Base-by-base conservation (phyloP, 2,888 invertebrate genomes). In the Coecobrya sp. region DNA sequence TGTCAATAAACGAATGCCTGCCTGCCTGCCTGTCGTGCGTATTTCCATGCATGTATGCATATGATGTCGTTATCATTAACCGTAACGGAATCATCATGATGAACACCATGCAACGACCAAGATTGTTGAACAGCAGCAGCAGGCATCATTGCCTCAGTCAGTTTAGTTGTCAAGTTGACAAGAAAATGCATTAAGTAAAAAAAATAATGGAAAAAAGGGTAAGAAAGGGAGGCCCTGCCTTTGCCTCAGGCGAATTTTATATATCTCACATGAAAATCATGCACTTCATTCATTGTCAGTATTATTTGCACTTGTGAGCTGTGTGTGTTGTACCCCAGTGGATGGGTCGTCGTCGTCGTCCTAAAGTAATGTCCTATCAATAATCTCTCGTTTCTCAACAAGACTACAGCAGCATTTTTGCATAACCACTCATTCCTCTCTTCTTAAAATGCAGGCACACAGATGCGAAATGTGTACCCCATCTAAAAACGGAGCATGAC, bases 151-250 rank as follows among this genome's bases (percentile, higher is more conserved):
- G 65, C 79, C 68, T 88, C 70, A 91, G 81, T 70, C 81, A 49
- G 87, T 88, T 73, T 87, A 92, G 81, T 79, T 70, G 82, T 82
- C 68, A 68, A 85, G 85, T 55, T 84, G 88, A 85, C 86, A 86
- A 82, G 86, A 70, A 36, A 36, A 30, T 86, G 79, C 73, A 79
- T 86, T 87, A 55, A 55, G 65, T 85, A 45, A 55, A 73, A 45
- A 84, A 62, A 55, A 86, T 52, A 55, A 19, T 70, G 45, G 7
- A 73, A 65, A 65, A 85, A 81, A 55, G 1, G n/a, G 52, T 73
- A 62, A 79, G 86, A 84, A 59, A 19, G n/a, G 70, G 84, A 89
- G 79, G 92, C 92, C 92, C 92, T 86, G 92, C 92, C 92, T 92
- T 65, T 89, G 79, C 92, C 92, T 68, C 59, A 89, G 92, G 92